phyloP scores from a whole-genome alignment of 2,797 vertebrate species.

The Gephyroberyx darwinii region DNA sequence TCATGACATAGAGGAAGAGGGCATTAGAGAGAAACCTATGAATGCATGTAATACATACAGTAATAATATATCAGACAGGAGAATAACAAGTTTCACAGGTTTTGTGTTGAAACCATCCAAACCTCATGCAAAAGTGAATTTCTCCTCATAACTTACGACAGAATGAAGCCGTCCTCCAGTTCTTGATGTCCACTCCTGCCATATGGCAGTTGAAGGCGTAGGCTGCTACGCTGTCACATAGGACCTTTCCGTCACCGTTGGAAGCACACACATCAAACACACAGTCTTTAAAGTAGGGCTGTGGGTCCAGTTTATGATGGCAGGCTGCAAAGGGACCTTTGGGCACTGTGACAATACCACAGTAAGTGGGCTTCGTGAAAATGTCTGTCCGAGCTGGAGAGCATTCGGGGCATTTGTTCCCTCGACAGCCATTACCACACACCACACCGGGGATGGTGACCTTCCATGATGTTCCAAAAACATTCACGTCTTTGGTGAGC shows the following conservation, averaged over 20 bases:
- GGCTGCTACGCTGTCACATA: constrained; percentile 76
- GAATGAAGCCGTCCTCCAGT: constrained; percentile 79
- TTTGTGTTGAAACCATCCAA: neutral
- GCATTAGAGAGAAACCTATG: neutral
- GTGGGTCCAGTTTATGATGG: constrained; percentile 67
- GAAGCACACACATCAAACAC: constrained; percentile 75
- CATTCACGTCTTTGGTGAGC: constrained; percentile 68
- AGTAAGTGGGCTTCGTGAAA: constrained; percentile 68
- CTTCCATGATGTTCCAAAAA: constrained; percentile 73
- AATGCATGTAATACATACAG: neutral
- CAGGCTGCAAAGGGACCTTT: constrained; percentile 75
- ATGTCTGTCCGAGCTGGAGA: constrained; percentile 46
- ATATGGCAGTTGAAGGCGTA: constrained; percentile 76
- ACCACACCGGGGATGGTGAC: constrained; percentile 59
- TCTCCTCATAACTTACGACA: constrained; percentile 75
- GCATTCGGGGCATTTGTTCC: constrained; percentile 70
- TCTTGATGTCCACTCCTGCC: constrained; percentile 66
- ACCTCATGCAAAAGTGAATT: neutral
- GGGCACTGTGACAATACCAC: constrained; percentile 70
- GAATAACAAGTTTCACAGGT: neutral
- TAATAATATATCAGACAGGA: neutral
- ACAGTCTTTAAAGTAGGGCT: constrained; percentile 77
- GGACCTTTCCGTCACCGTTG: constrained; percentile 63
- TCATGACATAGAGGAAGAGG: neutral
- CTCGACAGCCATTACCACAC: constrained; percentile 71